phyloP scores from a whole-genome alignment of 2,888 invertebrate genomes.

The Parapristionchus giblindavisi region DNA sequence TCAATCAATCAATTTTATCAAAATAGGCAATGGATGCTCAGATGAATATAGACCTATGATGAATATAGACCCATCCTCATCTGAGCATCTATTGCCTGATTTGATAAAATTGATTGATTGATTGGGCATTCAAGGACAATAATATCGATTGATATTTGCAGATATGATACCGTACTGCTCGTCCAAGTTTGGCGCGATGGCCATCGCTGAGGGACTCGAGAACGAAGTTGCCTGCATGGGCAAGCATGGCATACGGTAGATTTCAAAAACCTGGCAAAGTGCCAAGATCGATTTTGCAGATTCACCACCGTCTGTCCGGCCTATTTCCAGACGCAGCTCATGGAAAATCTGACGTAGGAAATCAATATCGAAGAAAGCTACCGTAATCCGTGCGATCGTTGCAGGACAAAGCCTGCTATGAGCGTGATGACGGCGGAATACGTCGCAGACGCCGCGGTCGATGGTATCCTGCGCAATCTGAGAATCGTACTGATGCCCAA shows the following conservation, averaged over 20 bases:
- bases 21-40: background rate
- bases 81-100: too few species aligned
- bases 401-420: conserved; percentile 26
- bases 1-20: background rate
- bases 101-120: too few species aligned
- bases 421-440: conserved; percentile 26
- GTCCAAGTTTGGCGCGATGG: conserved; percentile 30
- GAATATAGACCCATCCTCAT: too few species aligned
- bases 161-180: conserved; percentile 34
- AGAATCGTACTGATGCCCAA: conserved; percentile 19
- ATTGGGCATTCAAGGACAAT: too few species aligned
- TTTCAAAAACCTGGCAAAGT: background rate
- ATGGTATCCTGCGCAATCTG: conserved; percentile 26
- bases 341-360: conserved; percentile 34
- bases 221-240: conserved; percentile 31
- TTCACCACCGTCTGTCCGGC: conserved; percentile 35
- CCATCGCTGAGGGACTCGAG: conserved; percentile 29
- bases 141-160: background rate
- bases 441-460: conserved; percentile 1
- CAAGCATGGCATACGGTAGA: conserved; percentile 27
- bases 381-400: background rate
- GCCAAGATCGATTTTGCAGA: background rate
- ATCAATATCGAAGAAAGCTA: background rate
- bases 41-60: background rate
- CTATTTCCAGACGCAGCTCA: conserved; percentile 17